phyloP scores from a whole-genome alignment of 2,888 invertebrate species.

The Bombylius discolor region DNA sequence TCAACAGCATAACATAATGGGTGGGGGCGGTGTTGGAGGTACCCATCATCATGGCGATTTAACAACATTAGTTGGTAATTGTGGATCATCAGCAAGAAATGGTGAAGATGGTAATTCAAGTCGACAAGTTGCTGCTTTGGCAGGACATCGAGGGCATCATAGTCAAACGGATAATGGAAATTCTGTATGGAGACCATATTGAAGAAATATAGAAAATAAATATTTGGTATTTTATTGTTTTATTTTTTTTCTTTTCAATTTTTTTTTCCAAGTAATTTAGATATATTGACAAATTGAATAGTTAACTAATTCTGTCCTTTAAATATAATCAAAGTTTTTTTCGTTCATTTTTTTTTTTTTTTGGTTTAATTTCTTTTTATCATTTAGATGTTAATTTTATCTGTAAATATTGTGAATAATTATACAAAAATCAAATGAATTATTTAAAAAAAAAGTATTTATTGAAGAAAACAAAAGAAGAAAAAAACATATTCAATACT shows the following conservation, averaged over 20 bases:
- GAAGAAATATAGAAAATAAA: constrained; percentile 16
- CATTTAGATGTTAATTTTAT: too few relatives aligned
- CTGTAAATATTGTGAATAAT: too few relatives aligned
- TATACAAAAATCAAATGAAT: too few relatives aligned
- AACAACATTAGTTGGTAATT: constrained; percentile 34
- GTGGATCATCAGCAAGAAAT: constrained; percentile 34
- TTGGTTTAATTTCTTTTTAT: too few relatives aligned
- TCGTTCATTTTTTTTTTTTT: background rate
- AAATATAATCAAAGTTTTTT: background rate
- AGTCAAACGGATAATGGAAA: constrained; percentile 41
- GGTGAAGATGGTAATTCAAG: constrained; percentile 34
- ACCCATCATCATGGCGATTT: constrained; percentile 26
- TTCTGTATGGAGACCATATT: constrained; percentile 69
- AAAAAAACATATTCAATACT: too few relatives aligned
- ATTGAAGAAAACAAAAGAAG: too few relatives aligned
- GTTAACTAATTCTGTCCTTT: background rate
- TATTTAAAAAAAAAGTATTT: too few relatives aligned
- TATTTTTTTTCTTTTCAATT: too few relatives aligned
- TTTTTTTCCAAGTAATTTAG: too few relatives aligned
- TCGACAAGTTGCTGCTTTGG: constrained; percentile 34
- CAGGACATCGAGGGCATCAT: constrained; percentile 35
- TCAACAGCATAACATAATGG: constrained; percentile 40
- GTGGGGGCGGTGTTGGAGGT: constrained; percentile 30
- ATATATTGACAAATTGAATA: background rate
- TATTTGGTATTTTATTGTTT: too few relatives aligned